Conservation (phyloP, 2,113 vertebrate genomes). For the Scolopax mira region DNA sequence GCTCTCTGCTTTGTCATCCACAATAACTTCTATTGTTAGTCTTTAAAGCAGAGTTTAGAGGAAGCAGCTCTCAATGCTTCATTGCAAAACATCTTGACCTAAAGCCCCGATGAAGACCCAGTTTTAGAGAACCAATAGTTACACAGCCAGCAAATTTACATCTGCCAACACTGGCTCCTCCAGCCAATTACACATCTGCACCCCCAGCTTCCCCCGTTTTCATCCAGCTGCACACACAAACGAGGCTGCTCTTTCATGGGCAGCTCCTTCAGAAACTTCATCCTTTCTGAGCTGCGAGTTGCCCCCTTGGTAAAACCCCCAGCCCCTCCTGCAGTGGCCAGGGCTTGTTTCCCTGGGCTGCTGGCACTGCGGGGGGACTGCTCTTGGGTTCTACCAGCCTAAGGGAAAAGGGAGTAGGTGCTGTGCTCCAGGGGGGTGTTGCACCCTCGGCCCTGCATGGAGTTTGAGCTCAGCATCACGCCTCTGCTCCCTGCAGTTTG, state of each 20-base stretch:
- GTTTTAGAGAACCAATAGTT: neutral
- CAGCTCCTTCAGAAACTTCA: neutral
- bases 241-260: accelerated
- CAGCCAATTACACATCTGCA: neutral
- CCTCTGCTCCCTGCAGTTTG: neutral
- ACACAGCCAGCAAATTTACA: neutral
- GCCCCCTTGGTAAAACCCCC: neutral
- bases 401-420: neutral
- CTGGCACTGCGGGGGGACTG: neutral
- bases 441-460: neutral
- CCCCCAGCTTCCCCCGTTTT: neutral
- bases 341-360: neutral
- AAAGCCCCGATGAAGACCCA: neutral
- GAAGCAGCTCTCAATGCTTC: neutral
- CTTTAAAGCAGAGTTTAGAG: neutral
- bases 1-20: neutral
- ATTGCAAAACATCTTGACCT: neutral
- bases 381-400: neutral
- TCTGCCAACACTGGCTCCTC: neutral
- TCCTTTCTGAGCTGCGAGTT: neutral
- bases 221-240: neutral
- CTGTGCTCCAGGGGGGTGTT: neutral
- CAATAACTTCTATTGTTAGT: neutral
- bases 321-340: neutral
- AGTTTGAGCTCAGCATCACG: neutral